Conservation (phyloP, 2,113 vertebrate genomes). For the Salminus brasiliensis region DNA sequence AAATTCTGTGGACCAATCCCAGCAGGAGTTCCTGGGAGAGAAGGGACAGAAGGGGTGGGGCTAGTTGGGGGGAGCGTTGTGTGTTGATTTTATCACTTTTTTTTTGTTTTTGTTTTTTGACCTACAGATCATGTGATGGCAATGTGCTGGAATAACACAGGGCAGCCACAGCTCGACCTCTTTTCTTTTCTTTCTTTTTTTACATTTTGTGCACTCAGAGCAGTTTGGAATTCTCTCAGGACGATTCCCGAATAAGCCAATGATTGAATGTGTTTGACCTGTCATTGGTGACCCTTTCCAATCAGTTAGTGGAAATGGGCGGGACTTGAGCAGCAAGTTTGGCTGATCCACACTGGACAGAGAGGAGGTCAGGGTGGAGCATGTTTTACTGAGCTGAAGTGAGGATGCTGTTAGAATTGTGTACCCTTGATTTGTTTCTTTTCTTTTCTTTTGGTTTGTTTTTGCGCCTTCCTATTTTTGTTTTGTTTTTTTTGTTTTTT, state of each 20-base stretch:
- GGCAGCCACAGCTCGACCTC: constrained; percentile 36
- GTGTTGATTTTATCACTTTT: constrained; percentile 4
- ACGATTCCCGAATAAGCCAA: constrained; percentile 69
- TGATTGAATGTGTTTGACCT: constrained; percentile 78
- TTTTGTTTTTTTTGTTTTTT: too few relatives aligned
- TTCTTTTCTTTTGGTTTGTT: too few relatives aligned
- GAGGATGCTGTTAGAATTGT: constrained; percentile 56
- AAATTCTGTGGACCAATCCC: constrained; percentile 92
- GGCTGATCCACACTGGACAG: constrained; percentile 40
- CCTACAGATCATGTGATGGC: constrained; percentile 63
- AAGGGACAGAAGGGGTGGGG: constrained; percentile 29
- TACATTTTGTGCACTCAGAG: constrained; percentile 57
- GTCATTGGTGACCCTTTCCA: constrained; percentile 70
- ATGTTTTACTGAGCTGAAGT: constrained; percentile 35
- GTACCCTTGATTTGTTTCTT: too few relatives aligned
- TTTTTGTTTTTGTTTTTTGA: constrained; percentile 57
- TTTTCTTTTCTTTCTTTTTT: neutral
- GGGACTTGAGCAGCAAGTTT: constrained; percentile 43
- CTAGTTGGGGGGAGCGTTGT: constrained; percentile 10
- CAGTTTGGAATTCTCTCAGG: constrained; percentile 76
- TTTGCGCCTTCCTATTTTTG: constrained; percentile 43
- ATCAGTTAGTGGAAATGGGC: constrained; percentile 61
- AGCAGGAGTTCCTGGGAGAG: constrained; percentile 68
- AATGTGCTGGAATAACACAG: constrained; percentile 59
- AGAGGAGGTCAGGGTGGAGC: constrained; percentile 52